Evolutionary conservation across 2,888 invertebrate genomes (phyloP), one percentile per base, ranked within the genome.

Genomic region (Heteropelma amictum): DNA sequence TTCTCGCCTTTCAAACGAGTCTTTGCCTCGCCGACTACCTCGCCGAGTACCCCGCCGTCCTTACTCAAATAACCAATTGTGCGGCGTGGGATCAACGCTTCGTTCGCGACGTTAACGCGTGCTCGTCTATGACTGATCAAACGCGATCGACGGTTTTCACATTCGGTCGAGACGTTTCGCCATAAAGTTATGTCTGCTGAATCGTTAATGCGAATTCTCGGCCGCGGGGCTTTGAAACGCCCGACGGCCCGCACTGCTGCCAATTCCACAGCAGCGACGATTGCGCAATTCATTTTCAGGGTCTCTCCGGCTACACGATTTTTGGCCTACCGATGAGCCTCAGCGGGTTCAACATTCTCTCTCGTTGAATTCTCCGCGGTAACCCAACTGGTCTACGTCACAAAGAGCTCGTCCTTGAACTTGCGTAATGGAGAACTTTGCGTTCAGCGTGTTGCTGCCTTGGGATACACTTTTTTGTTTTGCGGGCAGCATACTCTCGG

Each of bases 341-440:
- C 14, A 10, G 54, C 54, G 54, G 45, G 54, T 71, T 63, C 63
- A 63, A 63, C 47, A 71, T 21, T 63, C 63, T 56, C 47, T 21
- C 8, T 8, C 17, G 33, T 33, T 33, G 10, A 30, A 2, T 53
- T 53, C 28, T 12, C 26, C 53, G 30, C 21, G 28, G 5, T 17
- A 19, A 33, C 23, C 38, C 21, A 8, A 10, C 21, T 12, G 4
- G 12, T 5, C 12, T 14, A 23, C 54, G 12, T 38, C 54, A 35
- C 1, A 3, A 21, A 12, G 19, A 5, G 38, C 35, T 35, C n/a
- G 21, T 12, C 54, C 54, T 54, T 54, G 54, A 54, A 38, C 54
- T 54, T 38, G 38, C 6, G n/a, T 12, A 19, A 1, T 38, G 6
- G 21, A 35, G 21, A 38, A 38, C 38, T n/a, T 38, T 33, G 30